These are phyloP conservation scores for Gobio occitaniae DNA, from an alignment of 2,797 vertebrate genomes.

Conservation along the genomic window DNA sequence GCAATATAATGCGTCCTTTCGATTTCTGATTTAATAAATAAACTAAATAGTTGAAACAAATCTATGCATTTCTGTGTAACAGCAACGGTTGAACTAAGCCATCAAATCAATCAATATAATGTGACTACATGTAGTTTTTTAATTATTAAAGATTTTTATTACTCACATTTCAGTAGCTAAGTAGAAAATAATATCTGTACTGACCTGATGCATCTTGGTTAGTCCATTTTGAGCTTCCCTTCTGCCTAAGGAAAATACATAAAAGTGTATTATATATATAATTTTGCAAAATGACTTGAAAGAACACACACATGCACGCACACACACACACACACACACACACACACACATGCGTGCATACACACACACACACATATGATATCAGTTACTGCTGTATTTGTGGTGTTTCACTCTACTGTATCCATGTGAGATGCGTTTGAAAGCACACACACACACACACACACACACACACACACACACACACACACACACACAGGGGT, in stretches of 20 bases:
- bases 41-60: not conserved
- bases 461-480: no score
- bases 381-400: no score
- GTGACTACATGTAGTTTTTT: not conserved
- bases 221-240: not conserved
- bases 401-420: no score
- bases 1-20: not conserved
- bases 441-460: no score
- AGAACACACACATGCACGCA: not conserved
- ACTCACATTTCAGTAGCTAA: not conserved
- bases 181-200: not conserved
- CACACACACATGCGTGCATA: no score
- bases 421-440: no score
- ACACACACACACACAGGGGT: no score
- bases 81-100: not conserved
- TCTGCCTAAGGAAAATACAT: not conserved
- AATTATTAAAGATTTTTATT: not conserved
- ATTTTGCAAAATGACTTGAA: not conserved
- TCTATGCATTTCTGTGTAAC: not conserved
- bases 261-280: not conserved
- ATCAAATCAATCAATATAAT: not conserved
- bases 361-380: no score
- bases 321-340: not conserved
- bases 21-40: not conserved
- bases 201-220: not conserved